Evolutionary conservation across 2,113 vertebrate genomes (phyloP), one percentile per base, ranked within the genome.

Genomic region (Triplophysa dalaica): DNA sequence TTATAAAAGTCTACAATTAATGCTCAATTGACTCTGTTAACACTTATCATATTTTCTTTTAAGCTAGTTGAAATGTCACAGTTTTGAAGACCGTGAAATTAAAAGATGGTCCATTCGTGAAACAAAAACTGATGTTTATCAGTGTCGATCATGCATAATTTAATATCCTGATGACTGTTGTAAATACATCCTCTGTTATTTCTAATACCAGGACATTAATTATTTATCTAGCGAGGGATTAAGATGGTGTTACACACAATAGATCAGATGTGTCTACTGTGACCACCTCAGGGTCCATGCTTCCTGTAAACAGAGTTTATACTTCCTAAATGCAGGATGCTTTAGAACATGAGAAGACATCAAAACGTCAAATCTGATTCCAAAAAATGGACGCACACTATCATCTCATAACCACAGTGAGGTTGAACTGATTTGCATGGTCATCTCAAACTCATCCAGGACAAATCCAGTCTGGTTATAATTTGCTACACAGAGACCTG

Each of bases 101-200:
- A 65, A 38, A 68, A 54, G 58, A 67, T 52, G 13, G 77, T 41
- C 78, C 68, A 82, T 85, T 80, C 82, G 64, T 78, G 83, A 54
- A 82, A 83, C 81, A 67, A 77, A 79, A 82, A 80, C 75, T 72
- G 76, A 82, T 81, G 75, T 68, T 75, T 76, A 85, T 81, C 80
- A 78, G 60, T 74, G 16, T 17, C 7, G 29, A 38, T 29, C 68
- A 82, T 88, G 72, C 82, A 88, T 86, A 83, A 88, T 88, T 84
- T 70, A 86, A 75, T 12, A 83, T 70, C 72, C 70, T 56, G 52
- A 85, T 62, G 81, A 72, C 63, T 72, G 79, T 79, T 87, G 84
- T 85, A 87, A 87, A 85, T 86, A 86, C 82, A 85, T 58, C 78
- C 82, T 75, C 74, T 61, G 81, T 81, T 86, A 87, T 82, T 86